These are phyloP conservation scores for Muscidifurax raptorellus DNA, from an alignment of 1,140 invertebrate genomes.

Conservation along the genomic window DNA sequence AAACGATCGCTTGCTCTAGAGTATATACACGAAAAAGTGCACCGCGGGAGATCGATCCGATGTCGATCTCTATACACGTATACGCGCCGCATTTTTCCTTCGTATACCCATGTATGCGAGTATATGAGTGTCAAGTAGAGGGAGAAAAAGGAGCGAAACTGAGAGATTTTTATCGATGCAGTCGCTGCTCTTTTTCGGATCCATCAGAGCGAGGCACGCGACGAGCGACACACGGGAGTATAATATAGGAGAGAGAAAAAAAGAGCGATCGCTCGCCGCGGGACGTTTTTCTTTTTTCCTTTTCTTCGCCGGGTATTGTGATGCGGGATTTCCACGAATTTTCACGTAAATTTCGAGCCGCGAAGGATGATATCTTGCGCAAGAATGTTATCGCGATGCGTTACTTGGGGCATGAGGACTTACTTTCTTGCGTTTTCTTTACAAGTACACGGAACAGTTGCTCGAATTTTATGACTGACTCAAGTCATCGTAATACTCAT, in stretches of 20 bases:
- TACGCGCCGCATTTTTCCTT: not conserved
- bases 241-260: not conserved
- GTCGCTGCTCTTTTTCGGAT: constrained; percentile 20
- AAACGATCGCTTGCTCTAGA: not conserved
- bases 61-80: not conserved
- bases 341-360: not conserved
- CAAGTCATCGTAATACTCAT: too few species aligned
- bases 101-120: not conserved
- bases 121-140: not conserved
- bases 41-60: constrained; percentile 22
- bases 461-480: too few species aligned
- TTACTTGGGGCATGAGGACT: not conserved
- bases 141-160: not conserved
- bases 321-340: constrained; percentile 30
- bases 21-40: constrained; percentile 14
- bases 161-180: constrained; percentile 35
- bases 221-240: not conserved
- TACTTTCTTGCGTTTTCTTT: not conserved
- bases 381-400: not conserved
- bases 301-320: not conserved
- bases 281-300: not conserved
- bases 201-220: constrained; percentile 21
- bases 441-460: too few species aligned
- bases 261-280: not conserved
- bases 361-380: not conserved